Base-by-base conservation (phyloP, 2,888 invertebrate species). In the Trimorus sp. region DNA sequence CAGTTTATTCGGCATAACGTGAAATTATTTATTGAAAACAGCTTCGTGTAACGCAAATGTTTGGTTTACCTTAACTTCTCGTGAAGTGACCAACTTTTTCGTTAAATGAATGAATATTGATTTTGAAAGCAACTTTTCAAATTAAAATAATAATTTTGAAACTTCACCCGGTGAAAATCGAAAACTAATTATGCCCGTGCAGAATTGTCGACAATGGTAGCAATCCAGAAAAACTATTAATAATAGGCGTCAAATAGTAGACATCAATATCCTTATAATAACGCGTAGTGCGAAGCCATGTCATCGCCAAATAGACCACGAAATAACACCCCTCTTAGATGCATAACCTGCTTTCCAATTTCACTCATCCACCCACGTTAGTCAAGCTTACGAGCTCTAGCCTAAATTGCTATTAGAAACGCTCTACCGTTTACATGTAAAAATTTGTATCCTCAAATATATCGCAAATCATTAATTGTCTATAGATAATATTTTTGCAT, bases 11-110 rank as follows among this genome's bases (percentile, higher is more conserved):
- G 68, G n/a, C 48, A 69, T 73, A 60, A 70, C 84, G 84, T 87
- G 82, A 85, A 86, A 87, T 87, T 90, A 90, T 90, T 90, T 89
- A 90, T 90, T 90, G 90, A 90, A 82, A 82, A 69, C 84, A 83
- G 83, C 85, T 86, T 87, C 87, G 84, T 84, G 84, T 84, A 82
- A 63, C 40, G 68, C 66, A 73, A 54, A 66, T 16, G 60, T 70
- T 76, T 76, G 42, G 80, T 84, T 86, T 83, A 84, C 84, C 86
- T 87, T 89, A 86, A 88, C 86, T 84, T 83, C 88, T 88, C 87
- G 87, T 86, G 86, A 87, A 87, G 83, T 84, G 85, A 87, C 85
- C 86, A 86, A 79, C 76, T 83, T 84, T 86, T 84, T 26, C 2
- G 26, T 26, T 26, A 26, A 26, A 26, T 26, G 26, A 26, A 26